Evolutionary conservation across 2,113 vertebrate genomes (phyloP).

Genomic region (Podiceps cristatus): DNA sequence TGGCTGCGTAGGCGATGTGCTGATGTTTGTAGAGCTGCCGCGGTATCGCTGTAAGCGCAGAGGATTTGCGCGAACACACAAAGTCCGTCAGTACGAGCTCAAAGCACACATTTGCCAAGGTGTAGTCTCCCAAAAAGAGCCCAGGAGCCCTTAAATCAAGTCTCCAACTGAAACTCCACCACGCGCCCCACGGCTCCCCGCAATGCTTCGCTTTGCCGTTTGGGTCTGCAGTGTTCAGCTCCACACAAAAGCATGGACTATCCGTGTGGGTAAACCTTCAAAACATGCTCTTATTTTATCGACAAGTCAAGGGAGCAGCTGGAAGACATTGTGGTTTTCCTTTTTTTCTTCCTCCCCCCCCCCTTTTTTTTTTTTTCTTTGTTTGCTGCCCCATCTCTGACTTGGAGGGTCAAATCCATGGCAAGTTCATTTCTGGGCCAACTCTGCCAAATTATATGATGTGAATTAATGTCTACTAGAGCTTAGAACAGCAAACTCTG

Average conservation of each 20-base stretch:
- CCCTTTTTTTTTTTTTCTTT: neutral
- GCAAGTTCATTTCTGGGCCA: slow-evolving; percentile 84
- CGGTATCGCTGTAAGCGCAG: neutral
- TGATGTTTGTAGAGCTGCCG: neutral
- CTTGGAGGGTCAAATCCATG: slow-evolving; percentile 67
- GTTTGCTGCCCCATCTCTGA: slow-evolving; percentile 47
- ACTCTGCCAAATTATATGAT: slow-evolving; percentile 82
- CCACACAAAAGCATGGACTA: neutral
- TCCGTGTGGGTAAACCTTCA: neutral
- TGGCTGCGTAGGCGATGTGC: neutral
- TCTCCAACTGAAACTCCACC: neutral
- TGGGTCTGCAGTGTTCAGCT: neutral
- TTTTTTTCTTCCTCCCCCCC: too few relatives aligned
- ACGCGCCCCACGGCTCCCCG: fast-evolving
- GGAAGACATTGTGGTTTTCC: neutral
- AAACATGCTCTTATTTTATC: neutral
- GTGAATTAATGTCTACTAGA: slow-evolving; percentile 80
- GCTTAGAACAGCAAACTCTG: slow-evolving; percentile 77
- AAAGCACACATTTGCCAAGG: neutral
- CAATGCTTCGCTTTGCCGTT: neutral
- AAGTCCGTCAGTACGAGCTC: neutral
- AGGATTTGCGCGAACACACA: fast-evolving
- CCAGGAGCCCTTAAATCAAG: neutral
- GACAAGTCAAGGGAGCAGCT: slow-evolving; percentile 3
- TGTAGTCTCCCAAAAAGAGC: neutral